These are phyloP conservation scores for Narcine bancroftii DNA, from an alignment of 2,113 vertebrate genomes.

Conservation along the genomic window DNA sequence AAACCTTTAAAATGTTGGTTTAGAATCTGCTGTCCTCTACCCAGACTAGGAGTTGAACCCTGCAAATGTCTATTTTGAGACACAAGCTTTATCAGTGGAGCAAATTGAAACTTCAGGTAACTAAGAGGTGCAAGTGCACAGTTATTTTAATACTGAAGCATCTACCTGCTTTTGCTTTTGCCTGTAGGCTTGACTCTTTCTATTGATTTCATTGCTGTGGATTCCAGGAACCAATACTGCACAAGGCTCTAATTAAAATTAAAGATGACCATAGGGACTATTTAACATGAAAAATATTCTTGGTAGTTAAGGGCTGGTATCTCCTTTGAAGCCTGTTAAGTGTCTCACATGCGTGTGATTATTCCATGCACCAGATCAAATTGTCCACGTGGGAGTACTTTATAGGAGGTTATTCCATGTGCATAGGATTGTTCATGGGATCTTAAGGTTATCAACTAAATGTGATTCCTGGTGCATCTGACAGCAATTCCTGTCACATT, in stretches of 20 bases:
- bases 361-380: constrained; percentile 23
- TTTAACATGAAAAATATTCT: constrained; percentile 23
- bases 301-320: neutral
- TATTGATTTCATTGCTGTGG: neutral
- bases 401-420: constrained; percentile 19
- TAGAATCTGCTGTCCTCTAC: neutral
- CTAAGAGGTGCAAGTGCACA: too few relatives aligned
- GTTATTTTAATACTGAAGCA: neutral
- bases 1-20: neutral
- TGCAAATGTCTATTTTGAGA: neutral
- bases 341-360: constrained; percentile 26
- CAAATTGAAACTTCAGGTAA: neutral
- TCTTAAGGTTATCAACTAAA: constrained; percentile 10
- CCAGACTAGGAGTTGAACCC: neutral
- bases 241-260: constrained; percentile 17
- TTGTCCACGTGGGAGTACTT: constrained; percentile 11
- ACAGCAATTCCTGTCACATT: neutral
- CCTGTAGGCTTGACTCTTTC: neutral
- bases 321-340: constrained; percentile 22
- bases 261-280: neutral
- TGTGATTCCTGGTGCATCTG: neutral
- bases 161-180: neutral
- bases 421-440: neutral
- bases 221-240: neutral
- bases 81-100: neutral